Percentiles rank a stretch among this genome's conserved stretches.
Evolutionary conservation across 30 jellyfish, hydroid and myxozoan genomes (phyloP).

Genomic region (Rhopilema esculentum): DNA sequence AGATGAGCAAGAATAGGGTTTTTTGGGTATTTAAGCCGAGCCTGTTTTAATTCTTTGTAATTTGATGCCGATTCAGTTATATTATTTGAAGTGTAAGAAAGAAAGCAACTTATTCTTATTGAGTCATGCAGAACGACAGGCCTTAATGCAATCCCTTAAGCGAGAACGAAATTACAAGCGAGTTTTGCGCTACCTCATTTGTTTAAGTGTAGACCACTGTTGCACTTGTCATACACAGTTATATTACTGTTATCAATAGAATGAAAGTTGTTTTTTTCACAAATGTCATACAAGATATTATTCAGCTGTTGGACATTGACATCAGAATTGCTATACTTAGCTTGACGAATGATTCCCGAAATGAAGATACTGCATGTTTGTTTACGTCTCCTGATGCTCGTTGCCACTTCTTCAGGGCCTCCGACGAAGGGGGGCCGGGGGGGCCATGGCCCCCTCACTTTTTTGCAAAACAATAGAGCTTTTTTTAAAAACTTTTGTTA

Average conservation of each 20-base stretch:
- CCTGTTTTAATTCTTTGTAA: too few species aligned
- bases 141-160: slow-evolving; percentile 16
- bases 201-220: slow-evolving; percentile 6
- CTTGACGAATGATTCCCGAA: background rate
- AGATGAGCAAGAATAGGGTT: too few species aligned
- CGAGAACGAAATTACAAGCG: slow-evolving; percentile 5
- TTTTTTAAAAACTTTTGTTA: too few species aligned
- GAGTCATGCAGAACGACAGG: too few species aligned
- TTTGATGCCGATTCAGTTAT: too few species aligned
- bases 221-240: background rate
- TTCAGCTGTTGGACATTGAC: too few species aligned
- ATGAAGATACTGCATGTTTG: background rate
- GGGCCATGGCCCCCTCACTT: too few species aligned
- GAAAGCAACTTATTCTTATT: too few species aligned
- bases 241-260: slow-evolving; percentile 18
- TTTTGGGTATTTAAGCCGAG: too few species aligned
- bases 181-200: slow-evolving; percentile 1
- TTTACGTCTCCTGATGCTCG: background rate
- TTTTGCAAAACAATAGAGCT: too few species aligned
- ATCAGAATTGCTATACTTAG: slow-evolving; percentile 6
- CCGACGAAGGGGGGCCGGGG: too few species aligned
- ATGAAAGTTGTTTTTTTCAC: background rate
- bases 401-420: background rate
- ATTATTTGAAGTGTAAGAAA: too few species aligned
- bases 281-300: background rate